These are phyloP conservation scores for Coreoperca whiteheadi DNA, from an alignment of 2,113 vertebrate species.

Conservation along the genomic window DNA sequence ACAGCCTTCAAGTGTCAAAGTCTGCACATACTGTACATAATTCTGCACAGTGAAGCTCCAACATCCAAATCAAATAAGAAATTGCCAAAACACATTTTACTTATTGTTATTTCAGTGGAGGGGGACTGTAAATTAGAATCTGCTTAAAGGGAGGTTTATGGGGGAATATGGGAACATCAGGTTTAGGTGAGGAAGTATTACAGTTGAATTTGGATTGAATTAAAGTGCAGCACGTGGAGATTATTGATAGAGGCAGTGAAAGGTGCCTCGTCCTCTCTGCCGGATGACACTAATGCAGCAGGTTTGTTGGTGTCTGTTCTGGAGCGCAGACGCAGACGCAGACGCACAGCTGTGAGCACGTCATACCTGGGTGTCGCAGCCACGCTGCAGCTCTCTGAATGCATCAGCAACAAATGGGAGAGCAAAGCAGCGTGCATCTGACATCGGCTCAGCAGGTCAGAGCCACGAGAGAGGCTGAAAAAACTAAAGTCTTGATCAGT, in stretches of 20 bases:
- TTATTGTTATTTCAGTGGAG: no score
- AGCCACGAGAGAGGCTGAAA: not conserved
- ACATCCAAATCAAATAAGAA: no score
- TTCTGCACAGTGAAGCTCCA: no score
- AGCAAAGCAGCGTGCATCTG: conserved; percentile 22
- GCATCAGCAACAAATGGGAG: conserved; percentile 31
- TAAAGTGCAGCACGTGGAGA: no score
- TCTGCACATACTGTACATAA: no score
- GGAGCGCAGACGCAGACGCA: conserved; percentile 41
- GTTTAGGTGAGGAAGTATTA: no score
- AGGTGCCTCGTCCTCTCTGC: not conserved
- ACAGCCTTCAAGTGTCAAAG: no score
- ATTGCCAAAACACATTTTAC: no score
- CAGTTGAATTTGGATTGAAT: no score
- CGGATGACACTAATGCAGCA: conserved; percentile 41
- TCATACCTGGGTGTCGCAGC: conserved; percentile 61
- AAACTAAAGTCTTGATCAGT: not conserved
- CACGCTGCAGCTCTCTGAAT: conserved; percentile 19
- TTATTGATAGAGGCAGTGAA: conserved; percentile 24
- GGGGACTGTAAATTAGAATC: no score
- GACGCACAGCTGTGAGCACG: conserved; percentile 44
- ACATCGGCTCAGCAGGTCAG: conserved; percentile 21
- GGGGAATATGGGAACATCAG: no score
- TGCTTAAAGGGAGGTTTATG: no score
- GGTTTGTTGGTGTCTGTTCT: conserved; percentile 41